A percentile compares a stretch with the other conserved stretches of the same genome.
Evolutionary conservation across 2,888 invertebrate species (phyloP).

Genomic region (Drosophila sordidula): DNA sequence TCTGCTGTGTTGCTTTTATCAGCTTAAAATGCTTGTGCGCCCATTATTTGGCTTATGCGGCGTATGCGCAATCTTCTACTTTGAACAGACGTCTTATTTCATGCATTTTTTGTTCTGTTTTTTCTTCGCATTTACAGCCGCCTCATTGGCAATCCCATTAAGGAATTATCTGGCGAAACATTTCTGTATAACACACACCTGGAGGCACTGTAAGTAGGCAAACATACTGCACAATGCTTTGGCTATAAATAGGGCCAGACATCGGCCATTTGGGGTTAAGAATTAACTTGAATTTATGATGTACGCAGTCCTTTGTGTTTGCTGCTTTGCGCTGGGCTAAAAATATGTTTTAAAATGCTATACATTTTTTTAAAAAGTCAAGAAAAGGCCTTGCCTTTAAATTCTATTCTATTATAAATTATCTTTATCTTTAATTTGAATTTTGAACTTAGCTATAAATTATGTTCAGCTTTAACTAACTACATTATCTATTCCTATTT

Average conservation of each 20-base stretch:
- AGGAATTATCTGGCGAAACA: conserved; percentile 83
- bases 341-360: not conserved
- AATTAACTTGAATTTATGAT: conserved; percentile 31
- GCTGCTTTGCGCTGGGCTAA: not conserved
- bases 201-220: conserved; percentile 86
- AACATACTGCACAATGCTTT: conserved; percentile 7
- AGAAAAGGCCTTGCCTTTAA: not conserved
- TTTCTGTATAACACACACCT: conserved; percentile 85
- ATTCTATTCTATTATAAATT: too few relatives aligned
- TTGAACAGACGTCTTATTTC: conserved; percentile 29
- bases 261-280: conserved; percentile 27
- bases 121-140: conserved; percentile 83
- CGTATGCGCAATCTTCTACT: conserved; percentile 58
- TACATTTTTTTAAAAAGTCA: not conserved
- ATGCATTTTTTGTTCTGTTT: conserved; percentile 26
- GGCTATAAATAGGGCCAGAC: conserved; percentile 12
- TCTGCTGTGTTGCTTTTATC: conserved; percentile 52
- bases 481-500: too few relatives aligned
- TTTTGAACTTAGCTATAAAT: too few relatives aligned
- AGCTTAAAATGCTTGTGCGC: conserved; percentile 31
- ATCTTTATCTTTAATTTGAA: too few relatives aligned
- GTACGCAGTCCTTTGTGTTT: not conserved
- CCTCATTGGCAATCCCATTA: conserved; percentile 86
- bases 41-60: conserved; percentile 63
- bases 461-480: too few relatives aligned